phyloP scores from a whole-genome alignment of 2,113 vertebrate genomes.

The Perccottus glenii region DNA sequence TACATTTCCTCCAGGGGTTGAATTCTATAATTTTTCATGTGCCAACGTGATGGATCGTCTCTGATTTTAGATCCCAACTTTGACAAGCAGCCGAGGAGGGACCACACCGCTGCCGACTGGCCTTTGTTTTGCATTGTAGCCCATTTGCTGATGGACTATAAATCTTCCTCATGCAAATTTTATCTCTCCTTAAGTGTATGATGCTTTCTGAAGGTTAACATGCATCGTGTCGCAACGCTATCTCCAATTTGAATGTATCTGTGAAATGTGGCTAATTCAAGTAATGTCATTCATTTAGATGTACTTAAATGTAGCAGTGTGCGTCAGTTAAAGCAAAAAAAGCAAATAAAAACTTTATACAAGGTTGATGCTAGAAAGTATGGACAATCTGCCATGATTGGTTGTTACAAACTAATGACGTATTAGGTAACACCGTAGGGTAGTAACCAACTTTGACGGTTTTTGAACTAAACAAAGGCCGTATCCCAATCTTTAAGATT shows the following conservation, averaged over 20 bases:
- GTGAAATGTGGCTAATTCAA: not conserved
- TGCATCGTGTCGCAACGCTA: slow-evolving; percentile 53
- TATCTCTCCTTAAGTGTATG: slow-evolving; percentile 70
- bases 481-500: too few species aligned
- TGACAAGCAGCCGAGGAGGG: slow-evolving; percentile 71
- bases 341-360: too few species aligned
- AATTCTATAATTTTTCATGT: slow-evolving; percentile 78
- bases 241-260: not conserved
- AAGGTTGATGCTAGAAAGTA: too few species aligned
- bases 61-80: slow-evolving; percentile 77
- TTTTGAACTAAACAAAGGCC: too few species aligned
- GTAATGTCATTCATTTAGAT: too few species aligned
- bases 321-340: too few species aligned
- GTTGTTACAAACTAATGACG: too few species aligned
- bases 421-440: too few species aligned
- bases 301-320: too few species aligned
- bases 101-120: slow-evolving; percentile 52
- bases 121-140: slow-evolving; percentile 76
- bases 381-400: too few species aligned
- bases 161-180: slow-evolving; percentile 81
- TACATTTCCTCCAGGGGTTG: slow-evolving; percentile 68
- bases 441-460: too few species aligned
- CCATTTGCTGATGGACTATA: slow-evolving; percentile 79
- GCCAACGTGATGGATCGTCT: slow-evolving; percentile 81
- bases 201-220: slow-evolving; percentile 81